Percentiles rank a stretch among this genome's conserved stretches.
phyloP scores from a whole-genome alignment of 2,113 vertebrate species.

The Perognathus longimembris region DNA sequence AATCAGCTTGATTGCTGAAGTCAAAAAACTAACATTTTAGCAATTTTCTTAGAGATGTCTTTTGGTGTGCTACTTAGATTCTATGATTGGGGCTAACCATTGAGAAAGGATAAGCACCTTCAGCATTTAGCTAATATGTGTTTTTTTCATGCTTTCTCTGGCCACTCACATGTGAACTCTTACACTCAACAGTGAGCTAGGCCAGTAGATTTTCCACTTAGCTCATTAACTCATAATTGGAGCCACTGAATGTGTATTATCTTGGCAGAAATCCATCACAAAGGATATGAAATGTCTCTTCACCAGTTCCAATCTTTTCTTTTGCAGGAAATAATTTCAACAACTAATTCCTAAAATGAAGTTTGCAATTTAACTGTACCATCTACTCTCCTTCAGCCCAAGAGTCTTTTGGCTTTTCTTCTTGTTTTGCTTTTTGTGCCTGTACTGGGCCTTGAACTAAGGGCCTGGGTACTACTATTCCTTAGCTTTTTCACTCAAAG shows the following conservation, averaged over 20 bases:
- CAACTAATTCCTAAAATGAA: not conserved
- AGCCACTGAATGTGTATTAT: not conserved
- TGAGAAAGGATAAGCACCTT: not conserved
- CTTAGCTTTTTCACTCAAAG: no score
- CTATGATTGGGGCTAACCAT: not conserved
- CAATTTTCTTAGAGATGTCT: not conserved
- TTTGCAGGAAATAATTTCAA: not conserved
- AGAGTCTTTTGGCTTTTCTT: no score
- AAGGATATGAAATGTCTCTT: not conserved
- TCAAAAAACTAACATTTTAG: conserved; percentile 7
- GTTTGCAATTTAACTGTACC: not conserved
- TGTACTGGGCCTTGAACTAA: no score
- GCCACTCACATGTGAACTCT: not conserved
- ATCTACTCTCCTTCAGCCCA: not conserved
- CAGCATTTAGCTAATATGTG: not conserved
- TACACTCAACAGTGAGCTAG: not conserved
- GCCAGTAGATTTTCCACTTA: not conserved
- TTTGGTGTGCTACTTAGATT: no score
- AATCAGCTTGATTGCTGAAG: not conserved
- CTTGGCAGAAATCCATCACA: not conserved
- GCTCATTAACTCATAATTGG: not conserved
- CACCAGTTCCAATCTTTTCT: not conserved
- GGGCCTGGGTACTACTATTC: no score
- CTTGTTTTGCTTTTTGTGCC: no score
- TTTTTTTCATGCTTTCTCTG: not conserved